These are phyloP conservation scores for Chrysolina haemoptera DNA, from an alignment of 2,888 invertebrate genomes.

Conservation along the genomic window DNA sequence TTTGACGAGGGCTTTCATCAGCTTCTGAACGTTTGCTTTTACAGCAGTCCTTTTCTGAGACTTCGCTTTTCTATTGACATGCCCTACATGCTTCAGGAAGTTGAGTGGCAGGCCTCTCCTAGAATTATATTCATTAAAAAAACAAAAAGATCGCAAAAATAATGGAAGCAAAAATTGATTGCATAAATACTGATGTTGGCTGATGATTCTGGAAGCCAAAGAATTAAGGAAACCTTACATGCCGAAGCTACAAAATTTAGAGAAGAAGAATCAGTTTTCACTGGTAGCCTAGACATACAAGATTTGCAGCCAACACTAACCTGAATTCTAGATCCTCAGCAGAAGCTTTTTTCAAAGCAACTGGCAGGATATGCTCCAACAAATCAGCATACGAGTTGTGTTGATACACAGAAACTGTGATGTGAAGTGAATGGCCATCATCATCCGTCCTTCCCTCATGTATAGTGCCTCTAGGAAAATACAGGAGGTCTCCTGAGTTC, in stretches of 20 bases:
- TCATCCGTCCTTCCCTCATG: conserved; percentile 88
- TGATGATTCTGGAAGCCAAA: too few relatives aligned
- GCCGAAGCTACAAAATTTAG: too few relatives aligned
- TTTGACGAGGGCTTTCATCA: conserved; percentile 75
- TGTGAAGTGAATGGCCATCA: conserved; percentile 90
- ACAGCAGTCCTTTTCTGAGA: conserved; percentile 70
- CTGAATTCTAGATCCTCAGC: conserved; percentile 79
- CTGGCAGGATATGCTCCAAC: conserved; percentile 84
- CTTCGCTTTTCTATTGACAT: conserved; percentile 75
- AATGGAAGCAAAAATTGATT: too few relatives aligned
- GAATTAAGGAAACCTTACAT: too few relatives aligned
- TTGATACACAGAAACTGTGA: conserved; percentile 94
- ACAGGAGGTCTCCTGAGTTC: conserved; percentile 91
- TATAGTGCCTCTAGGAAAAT: conserved; percentile 92
- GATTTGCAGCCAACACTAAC: conserved; percentile 41
- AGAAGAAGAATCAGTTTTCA: too few relatives aligned
- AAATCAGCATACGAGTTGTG: conserved; percentile 92
- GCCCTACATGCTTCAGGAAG: conserved; percentile 83
- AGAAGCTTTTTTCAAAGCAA: conserved; percentile 82
- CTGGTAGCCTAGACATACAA: too few relatives aligned
- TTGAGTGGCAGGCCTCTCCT: conserved; percentile 82
- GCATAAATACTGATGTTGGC: too few relatives aligned
- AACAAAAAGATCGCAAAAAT: too few relatives aligned
- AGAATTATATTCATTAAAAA: not conserved
- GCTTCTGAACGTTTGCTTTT: conserved; percentile 70